These are phyloP conservation scores for Dolomedes plantarius DNA, from an alignment of 2,888 invertebrate species.

Conservation along the genomic window DNA sequence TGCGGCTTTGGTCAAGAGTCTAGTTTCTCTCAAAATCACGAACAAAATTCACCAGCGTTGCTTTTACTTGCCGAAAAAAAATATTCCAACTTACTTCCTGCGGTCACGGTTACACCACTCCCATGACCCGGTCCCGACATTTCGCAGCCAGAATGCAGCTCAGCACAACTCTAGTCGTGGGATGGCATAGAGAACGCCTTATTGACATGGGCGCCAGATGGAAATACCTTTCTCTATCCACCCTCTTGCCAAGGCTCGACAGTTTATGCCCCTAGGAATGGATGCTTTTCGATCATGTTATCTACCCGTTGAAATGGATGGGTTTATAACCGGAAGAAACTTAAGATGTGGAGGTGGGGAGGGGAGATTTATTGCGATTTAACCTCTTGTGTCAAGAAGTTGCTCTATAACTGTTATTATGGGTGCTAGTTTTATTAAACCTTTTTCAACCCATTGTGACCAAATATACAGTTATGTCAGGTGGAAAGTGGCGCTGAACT, in stretches of 20 bases:
- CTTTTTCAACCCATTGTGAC: conserved; percentile 33
- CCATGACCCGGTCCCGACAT: conserved; percentile 55
- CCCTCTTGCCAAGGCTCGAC: conserved; percentile 33
- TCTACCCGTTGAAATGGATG: background rate
- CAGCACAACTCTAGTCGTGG: background rate
- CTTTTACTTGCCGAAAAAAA: conserved; percentile 10
- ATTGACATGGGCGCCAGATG: conserved; percentile 32
- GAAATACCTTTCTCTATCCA: conserved; percentile 28
- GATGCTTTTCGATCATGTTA: background rate
- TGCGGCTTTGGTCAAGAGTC: background rate
- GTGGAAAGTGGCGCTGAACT: conserved; percentile 29
- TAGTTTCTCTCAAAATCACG: background rate
- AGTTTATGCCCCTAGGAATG: conserved; percentile 14
- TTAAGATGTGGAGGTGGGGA: background rate
- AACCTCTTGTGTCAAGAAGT: conserved; percentile 51
- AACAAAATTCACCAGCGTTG: background rate
- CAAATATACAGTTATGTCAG: conserved; percentile 30
- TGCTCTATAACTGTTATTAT: conserved; percentile 58
- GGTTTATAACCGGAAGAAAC: conserved; percentile 40
- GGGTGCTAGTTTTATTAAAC: conserved; percentile 42
- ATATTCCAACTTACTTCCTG: background rate
- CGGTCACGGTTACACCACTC: conserved; percentile 56
- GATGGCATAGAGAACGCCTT: conserved; percentile 25
- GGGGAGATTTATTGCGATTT: conserved; percentile 55
- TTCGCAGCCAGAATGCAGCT: conserved; percentile 36